Evolutionary conservation across 2,888 invertebrate species (phyloP).

Genomic region (Drosophila colorata): DNA sequence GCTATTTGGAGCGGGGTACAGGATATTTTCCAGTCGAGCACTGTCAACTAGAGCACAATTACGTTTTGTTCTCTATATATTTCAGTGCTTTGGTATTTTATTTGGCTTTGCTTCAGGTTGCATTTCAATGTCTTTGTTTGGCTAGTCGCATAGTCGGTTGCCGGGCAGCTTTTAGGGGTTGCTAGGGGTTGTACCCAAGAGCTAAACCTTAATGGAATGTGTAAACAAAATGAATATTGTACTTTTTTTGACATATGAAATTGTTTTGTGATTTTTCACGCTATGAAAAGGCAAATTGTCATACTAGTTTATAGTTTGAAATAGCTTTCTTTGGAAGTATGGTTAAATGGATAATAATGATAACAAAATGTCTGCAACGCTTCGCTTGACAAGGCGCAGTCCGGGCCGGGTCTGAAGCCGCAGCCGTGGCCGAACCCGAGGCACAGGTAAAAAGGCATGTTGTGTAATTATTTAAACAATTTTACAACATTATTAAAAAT

Average conservation of each 20-base stretch:
- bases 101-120: conserved; percentile 33
- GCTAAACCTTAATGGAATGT: conserved; percentile 7
- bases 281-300: not conserved
- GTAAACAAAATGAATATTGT: not conserved
- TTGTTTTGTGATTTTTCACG: not conserved
- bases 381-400: not conserved
- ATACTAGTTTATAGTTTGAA: not conserved
- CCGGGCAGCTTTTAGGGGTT: conserved; percentile 39
- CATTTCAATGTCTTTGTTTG: conserved; percentile 56
- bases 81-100: conserved; percentile 46
- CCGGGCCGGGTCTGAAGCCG: no score
- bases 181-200: conserved; percentile 19
- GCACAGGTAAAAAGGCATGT: not conserved
- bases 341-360: not conserved
- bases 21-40: not conserved
- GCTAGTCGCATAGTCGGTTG: conserved; percentile 25
- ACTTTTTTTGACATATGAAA: not conserved
- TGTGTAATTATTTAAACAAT: conserved; percentile 39
- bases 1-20: not conserved
- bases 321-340: not conserved
- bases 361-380: no score
- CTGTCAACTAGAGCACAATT: not conserved
- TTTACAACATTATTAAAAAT: conserved; percentile 72
- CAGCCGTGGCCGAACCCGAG: no score
- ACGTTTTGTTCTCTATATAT: not conserved